Conservation (phyloP, 1,140 invertebrate genomes). For the Drosophila ercepeae region DNA sequence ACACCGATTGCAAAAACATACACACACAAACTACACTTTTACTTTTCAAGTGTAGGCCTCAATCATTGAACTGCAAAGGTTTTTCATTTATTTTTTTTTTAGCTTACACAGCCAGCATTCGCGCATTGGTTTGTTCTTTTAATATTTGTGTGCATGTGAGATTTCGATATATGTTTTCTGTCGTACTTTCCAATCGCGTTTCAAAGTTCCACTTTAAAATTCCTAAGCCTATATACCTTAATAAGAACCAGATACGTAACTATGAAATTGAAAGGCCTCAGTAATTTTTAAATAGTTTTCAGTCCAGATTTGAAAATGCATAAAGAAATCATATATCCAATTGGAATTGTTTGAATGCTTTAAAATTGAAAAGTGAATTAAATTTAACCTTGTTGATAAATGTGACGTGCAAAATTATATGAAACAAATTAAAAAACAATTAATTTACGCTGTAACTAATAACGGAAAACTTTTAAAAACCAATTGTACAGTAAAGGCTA, state of each 20-base stretch:
- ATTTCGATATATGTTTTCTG: constrained; percentile 27
- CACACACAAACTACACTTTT: constrained; percentile 19
- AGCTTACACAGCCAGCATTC: constrained; percentile 2
- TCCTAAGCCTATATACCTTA: constrained; percentile 39
- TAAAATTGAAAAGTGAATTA: constrained; percentile 32
- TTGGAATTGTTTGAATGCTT: constrained; percentile 63
- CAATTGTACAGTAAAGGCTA: constrained; percentile 72
- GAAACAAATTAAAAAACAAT: constrained; percentile 42
- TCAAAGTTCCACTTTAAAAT: constrained; percentile 28
- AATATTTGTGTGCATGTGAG: constrained; percentile 49
- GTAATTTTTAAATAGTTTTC: constrained; percentile 54
- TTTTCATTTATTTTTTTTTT: constrained; percentile 9
- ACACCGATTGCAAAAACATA: constrained; percentile 34
- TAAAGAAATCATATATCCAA: constrained; percentile 28
- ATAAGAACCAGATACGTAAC: constrained; percentile 76
- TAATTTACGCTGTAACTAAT: constrained; percentile 55
- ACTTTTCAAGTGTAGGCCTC: constrained; percentile 18
- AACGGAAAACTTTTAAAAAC: constrained; percentile 19
- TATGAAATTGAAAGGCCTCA: constrained; percentile 69
- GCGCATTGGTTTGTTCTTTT: constrained; percentile 33
- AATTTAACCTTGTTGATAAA: constrained; percentile 63
- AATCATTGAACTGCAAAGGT: constrained; percentile 45
- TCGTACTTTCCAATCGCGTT: constrained; percentile 27
- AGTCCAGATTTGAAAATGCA: constrained; percentile 48
- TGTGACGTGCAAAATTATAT: constrained; percentile 71